Evolutionary conservation across 2,113 vertebrate species (phyloP), one percentile per base, ranked within the genome.

Genomic region (Hippocampus barbouri): DNA sequence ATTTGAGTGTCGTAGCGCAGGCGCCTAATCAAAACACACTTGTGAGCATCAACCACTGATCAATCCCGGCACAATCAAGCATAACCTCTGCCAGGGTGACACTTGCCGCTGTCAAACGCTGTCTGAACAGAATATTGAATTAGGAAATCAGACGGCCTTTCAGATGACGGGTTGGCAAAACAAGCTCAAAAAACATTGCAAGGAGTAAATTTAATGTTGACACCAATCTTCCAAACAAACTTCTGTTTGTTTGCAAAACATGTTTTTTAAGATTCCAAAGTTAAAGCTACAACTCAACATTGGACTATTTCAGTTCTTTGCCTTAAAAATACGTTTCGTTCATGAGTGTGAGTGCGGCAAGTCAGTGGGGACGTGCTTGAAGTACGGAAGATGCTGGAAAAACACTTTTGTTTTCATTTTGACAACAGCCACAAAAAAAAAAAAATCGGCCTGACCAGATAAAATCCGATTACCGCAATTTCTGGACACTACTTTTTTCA

Each of bases 1-100:
- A 83, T 84, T 80, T 79, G 76, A 78, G 79, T 87, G 82, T 79
- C 79, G 78, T 74, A 69, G 83, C 87, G 77, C 78, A 85, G 80
- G 85, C 64, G 82, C 85, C 87, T 87, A 89, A 90, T 89, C 89
- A 89, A 89, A 66, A 88, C 45, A 82, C 89, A 85, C 84, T 87
- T 82, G 80, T 89, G 86, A 89, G 85, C 83, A 84, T 84, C 83
- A 79, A 80, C 82, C 78, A 72, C 79, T 86, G 87, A 89, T 89
- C 87, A 88, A 86, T 86, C 83, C 79, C 75, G 47, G 70, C n/a
- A 81, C 83, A 90, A 88, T 89, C 87, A 90, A 83, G 86, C 87
- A 54, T 80, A 72, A 76, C 86, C 84, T 80, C 82, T 69, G 85
- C 85, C 84, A 86, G 85, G 87, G 86, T 87, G 87, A 87, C 85